phyloP scores from a whole-genome alignment of 1,140 invertebrate species.

The Antheraea mylitta region DNA sequence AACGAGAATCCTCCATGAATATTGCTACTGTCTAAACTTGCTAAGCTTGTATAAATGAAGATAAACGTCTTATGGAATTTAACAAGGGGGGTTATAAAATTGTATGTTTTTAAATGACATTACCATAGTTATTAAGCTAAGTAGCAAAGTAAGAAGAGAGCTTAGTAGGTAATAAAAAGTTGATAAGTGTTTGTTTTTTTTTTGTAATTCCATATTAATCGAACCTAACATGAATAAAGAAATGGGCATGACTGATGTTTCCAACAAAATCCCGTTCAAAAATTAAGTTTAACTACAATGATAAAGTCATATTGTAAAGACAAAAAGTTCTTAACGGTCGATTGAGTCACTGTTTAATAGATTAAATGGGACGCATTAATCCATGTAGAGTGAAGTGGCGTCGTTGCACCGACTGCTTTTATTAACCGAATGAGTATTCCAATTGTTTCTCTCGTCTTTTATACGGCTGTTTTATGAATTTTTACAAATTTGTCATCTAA shows the following conservation, averaged over 20 bases:
- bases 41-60: too few relatives aligned
- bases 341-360: slow-evolving; percentile 55
- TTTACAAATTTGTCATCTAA: slow-evolving; percentile 6
- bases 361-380: slow-evolving; percentile 70
- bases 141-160: too few relatives aligned
- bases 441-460: slow-evolving; percentile 54
- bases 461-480: not conserved
- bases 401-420: slow-evolving; percentile 37
- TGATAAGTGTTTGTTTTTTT: too few relatives aligned
- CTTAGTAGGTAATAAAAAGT: too few relatives aligned
- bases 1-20: too few relatives aligned
- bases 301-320: not conserved
- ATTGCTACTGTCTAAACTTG: too few relatives aligned
- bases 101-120: too few relatives aligned
- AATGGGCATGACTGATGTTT: not conserved
- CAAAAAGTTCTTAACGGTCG: not conserved
- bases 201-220: too few relatives aligned
- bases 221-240: not conserved
- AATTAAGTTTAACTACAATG: not conserved
- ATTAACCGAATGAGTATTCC: slow-evolving; percentile 61
- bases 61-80: too few relatives aligned
- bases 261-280: not conserved
- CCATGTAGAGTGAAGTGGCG: slow-evolving; percentile 39
- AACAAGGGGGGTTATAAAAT: too few relatives aligned
- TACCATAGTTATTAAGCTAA: too few relatives aligned